These are phyloP conservation scores for Oithona nana DNA, from an alignment of 2,888 invertebrate genomes.

Conservation along the genomic window DNA sequence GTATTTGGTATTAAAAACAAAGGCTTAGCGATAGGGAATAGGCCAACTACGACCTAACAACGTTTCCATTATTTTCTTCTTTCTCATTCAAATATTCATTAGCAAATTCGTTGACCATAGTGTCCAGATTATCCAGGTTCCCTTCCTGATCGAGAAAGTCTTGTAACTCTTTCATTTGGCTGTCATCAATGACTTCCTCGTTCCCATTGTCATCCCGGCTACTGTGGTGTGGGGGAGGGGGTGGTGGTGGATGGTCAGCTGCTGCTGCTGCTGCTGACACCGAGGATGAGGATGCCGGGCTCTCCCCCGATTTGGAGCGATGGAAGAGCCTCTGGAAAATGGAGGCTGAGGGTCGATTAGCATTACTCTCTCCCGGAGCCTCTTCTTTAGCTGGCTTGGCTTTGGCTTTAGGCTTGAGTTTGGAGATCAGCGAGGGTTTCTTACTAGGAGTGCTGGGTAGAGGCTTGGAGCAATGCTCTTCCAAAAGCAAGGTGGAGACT, in stretches of 20 bases:
- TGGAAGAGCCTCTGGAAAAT: conserved; percentile 8
- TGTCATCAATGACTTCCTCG: not conserved
- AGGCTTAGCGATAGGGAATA: too few relatives aligned
- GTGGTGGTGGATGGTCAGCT: not conserved
- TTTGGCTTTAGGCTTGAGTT: not conserved
- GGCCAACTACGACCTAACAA: too few relatives aligned
- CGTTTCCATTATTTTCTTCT: too few relatives aligned
- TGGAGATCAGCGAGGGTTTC: not conserved
- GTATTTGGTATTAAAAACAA: too few relatives aligned
- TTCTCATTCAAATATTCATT: conserved; percentile 9
- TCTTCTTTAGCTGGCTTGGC: not conserved
- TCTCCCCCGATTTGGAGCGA: conserved; percentile 1
- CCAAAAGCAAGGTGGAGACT: not conserved
- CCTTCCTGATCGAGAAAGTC: conserved; percentile 10
- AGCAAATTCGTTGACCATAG: conserved; percentile 13
- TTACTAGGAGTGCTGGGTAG: conserved; percentile 7
- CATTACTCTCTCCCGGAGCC: not conserved
- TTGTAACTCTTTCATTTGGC: conserved; percentile 1
- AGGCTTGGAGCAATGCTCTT: not conserved
- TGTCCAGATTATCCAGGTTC: conserved; percentile 9
- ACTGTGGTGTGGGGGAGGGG: not conserved
- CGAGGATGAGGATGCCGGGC: not conserved
- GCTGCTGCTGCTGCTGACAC: not conserved
- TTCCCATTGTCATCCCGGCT: not conserved
- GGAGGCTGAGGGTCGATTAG: not conserved